Percentiles rank a stretch among this genome's conserved stretches.
phyloP scores from a whole-genome alignment of 2,797 vertebrate genomes.

The Mus minutoides region DNA sequence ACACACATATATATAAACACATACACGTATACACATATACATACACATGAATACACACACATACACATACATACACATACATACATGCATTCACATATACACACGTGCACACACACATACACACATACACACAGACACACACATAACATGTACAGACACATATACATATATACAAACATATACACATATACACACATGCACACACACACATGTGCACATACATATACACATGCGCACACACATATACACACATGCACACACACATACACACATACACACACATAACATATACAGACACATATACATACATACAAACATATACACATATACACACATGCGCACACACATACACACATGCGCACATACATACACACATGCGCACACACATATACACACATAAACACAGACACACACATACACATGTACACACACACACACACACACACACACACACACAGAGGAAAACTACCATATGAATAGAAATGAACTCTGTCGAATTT shows the following conservation, averaged over 20 bases:
- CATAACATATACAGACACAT: neutral
- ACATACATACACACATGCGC: neutral
- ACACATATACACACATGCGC: too few relatives aligned
- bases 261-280: neutral
- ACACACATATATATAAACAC: too few relatives aligned
- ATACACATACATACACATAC: fast-evolving
- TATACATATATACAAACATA: too few relatives aligned
- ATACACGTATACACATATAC: neutral
- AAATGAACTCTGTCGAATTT: neutral
- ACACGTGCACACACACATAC: fast-evolving
- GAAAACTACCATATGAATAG: neutral
- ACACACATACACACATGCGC: too few relatives aligned
- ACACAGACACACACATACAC: too few relatives aligned
- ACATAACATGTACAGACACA: too few relatives aligned
- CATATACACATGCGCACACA: neutral
- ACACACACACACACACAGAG: neutral
- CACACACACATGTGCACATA: neutral
- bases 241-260: too few relatives aligned
- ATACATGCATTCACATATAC: too few relatives aligned
- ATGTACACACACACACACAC: neutral
- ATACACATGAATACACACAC: neutral
- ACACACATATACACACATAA: neutral
- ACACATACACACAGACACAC: too few relatives aligned
- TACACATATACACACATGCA: neutral
- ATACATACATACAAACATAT: neutral